Base-by-base conservation (phyloP, 2,888 invertebrate species). In the Andrena minutula region DNA sequence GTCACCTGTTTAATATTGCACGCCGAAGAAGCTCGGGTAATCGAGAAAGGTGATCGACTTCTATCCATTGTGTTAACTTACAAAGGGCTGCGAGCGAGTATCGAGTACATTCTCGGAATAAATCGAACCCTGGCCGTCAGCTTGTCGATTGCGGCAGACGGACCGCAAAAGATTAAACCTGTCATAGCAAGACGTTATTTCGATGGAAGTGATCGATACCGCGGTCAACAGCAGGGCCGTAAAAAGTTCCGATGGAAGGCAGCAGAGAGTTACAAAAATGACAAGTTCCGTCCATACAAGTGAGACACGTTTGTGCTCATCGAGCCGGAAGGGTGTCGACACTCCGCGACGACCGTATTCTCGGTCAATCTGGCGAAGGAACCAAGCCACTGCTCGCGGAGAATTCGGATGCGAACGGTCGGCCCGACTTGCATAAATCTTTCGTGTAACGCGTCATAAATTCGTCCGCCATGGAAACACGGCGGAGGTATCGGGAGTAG, bases 381-480 rank as follows among this genome's bases (percentile, higher is more conserved):
- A 0, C 5, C 41, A 5, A 2, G 20, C 32, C n/a, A 63, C 35
- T n/a, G 49, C 32, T 60, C 28, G 49, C 8, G 8, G n/a, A 32
- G 26, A 60, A 32, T 41, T 3, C 65, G 16, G 41, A 16, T 41
- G 41, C 41, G 41, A 41, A 41, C 41, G 23, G 12, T 35, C 16
- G 8, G n/a, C 32, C n/a, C n/a, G 8, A 23, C 60, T 32, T 20
- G 60, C 26, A 61, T 69, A 49, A 61, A 32, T 51, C 49, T 12
- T 60, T 20, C 28, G 2, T 2, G 10, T 2, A 41, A 8, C 30
- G 28, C 41, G 64, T 58, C 64, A 58, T 71, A 71, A 63, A 64
- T 76, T 71, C 53, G 73, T 58, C 51, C 26, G 7, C 41, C 28
- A 2, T 4, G 16, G 28, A 60, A 68, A 51, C 26, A 68, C 66